Evolutionary conservation across 2,113 vertebrate genomes (phyloP).

Genomic region (Cavia porcellus): DNA sequence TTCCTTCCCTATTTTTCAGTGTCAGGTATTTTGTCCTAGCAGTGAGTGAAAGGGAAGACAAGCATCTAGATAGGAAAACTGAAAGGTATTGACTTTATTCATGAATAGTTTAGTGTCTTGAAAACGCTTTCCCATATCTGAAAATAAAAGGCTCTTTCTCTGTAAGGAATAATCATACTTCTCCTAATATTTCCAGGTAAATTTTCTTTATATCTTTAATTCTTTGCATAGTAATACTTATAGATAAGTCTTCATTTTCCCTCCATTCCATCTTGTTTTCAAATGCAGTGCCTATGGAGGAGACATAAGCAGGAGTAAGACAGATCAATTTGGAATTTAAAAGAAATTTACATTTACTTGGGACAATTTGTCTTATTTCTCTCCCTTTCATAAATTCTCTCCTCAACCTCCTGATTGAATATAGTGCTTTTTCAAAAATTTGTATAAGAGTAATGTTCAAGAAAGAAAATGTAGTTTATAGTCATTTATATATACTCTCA

Average conservation of each 20-base stretch:
- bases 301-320: background rate
- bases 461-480: background rate
- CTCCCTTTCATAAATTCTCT: background rate
- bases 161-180: background rate
- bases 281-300: background rate
- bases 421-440: background rate
- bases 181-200: background rate
- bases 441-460: background rate
- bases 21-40: too few species aligned
- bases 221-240: background rate
- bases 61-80: slow-evolving; percentile 50
- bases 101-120: slow-evolving; percentile 66
- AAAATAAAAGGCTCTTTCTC: slow-evolving; percentile 4
- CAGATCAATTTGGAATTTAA: background rate
- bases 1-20: too few species aligned
- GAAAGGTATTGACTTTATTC: slow-evolving; percentile 71
- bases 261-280: background rate
- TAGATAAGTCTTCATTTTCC: background rate
- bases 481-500: background rate
- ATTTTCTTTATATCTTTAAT: background rate
- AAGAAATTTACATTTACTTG: background rate
- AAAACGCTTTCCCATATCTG: slow-evolving; percentile 22
- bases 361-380: background rate
- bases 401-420: background rate
- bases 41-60: too few species aligned